phyloP scores from a whole-genome alignment of 2,113 vertebrate species.

The Muntiacus muntjak region DNA sequence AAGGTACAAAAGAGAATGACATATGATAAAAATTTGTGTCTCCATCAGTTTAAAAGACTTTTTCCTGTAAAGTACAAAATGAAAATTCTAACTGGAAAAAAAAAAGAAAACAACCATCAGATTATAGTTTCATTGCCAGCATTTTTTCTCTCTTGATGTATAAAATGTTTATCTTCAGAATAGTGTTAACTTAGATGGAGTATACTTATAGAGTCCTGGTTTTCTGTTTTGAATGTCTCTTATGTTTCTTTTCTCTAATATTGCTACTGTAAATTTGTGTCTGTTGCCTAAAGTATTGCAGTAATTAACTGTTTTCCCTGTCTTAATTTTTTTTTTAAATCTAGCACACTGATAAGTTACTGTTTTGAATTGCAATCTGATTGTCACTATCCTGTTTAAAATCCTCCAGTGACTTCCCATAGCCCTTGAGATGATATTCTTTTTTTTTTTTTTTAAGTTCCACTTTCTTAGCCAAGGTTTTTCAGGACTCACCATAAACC shows the following conservation, averaged over 20 bases:
- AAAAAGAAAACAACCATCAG: neutral
- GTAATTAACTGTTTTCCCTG: neutral
- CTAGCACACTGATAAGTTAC: neutral
- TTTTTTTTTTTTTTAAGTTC: neutral
- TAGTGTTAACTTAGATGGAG: neutral
- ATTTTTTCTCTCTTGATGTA: neutral
- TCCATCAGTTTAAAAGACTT: neutral
- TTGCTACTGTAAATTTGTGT: neutral
- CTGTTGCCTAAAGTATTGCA: neutral
- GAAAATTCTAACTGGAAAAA: neutral
- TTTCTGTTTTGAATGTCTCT: neutral
- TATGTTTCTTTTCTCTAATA: neutral
- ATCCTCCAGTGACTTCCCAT: neutral
- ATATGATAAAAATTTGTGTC: neutral
- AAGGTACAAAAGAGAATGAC: neutral
- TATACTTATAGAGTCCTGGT: neutral
- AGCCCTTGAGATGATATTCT: neutral
- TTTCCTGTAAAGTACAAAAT: neutral
- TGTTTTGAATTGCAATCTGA: neutral
- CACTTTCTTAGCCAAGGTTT: neutral
- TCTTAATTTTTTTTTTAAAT: neutral
- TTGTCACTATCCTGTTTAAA: neutral
- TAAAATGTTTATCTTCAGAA: neutral
- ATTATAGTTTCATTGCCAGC: neutral
- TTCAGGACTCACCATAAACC: neutral